These are phyloP conservation scores for Pungitius pungitius DNA, from an alignment of 2,113 vertebrate species.

Conservation along the genomic window DNA sequence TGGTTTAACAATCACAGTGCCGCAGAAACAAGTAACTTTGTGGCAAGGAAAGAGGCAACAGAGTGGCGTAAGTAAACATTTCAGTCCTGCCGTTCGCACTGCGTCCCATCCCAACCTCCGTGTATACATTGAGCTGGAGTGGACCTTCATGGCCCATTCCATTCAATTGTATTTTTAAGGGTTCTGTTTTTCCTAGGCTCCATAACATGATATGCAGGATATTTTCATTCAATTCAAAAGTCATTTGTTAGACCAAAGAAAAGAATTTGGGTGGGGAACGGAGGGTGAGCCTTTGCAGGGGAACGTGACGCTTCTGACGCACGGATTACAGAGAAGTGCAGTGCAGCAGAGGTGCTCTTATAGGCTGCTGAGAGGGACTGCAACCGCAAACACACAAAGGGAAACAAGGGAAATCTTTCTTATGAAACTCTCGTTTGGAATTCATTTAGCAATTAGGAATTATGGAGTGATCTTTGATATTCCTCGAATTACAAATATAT, in stretches of 20 bases:
- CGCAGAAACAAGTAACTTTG: conserved; percentile 35
- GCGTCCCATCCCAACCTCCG: background rate
- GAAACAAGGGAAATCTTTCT: background rate
- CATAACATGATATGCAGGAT: conserved; percentile 20
- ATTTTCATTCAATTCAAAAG: conserved; percentile 3
- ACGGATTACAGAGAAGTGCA: conserved; percentile 54
- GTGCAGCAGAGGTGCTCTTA: conserved; percentile 48
- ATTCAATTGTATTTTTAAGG: conserved; percentile 46
- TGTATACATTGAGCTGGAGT: conserved; percentile 31
- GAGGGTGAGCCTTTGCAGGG: conserved; percentile 16
- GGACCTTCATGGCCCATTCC: conserved; percentile 48
- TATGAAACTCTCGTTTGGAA: background rate
- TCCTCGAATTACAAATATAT: background rate
- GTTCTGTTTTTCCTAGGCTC: conserved; percentile 22
- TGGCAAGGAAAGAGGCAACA: conserved; percentile 8
- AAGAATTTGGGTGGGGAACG: conserved; percentile 21
- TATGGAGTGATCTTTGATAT: background rate
- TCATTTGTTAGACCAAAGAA: conserved; percentile 14
- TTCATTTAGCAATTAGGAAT: background rate
- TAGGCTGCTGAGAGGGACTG: conserved; percentile 46
- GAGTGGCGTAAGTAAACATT: conserved; percentile 45
- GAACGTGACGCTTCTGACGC: conserved; percentile 18
- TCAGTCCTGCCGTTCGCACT: conserved; percentile 36
- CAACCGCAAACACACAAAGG: conserved; percentile 33
- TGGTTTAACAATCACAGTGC: conserved; percentile 22